Percentiles rank a stretch among this genome's conserved stretches.
phyloP scores from a whole-genome alignment of 1,140 invertebrate species.

The Ephestia elutella region DNA sequence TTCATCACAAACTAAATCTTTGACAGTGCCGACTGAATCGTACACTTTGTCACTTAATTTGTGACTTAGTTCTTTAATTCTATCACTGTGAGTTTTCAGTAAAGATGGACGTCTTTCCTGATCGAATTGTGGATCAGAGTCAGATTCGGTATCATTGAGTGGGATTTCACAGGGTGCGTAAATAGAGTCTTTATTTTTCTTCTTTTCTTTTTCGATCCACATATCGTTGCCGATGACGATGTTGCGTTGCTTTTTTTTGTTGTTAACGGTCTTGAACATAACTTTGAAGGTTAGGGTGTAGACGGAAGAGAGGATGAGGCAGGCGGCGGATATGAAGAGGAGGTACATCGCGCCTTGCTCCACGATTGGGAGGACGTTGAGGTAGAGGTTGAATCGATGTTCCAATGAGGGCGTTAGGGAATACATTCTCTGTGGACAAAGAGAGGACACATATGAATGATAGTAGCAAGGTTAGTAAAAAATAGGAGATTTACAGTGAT shows the following conservation, averaged over 20 bases:
- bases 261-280: slow-evolving; percentile 49
- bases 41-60: slow-evolving; percentile 51
- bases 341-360: slow-evolving; percentile 77
- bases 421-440: slow-evolving; percentile 79
- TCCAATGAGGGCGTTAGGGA: slow-evolving; percentile 77
- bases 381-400: slow-evolving; percentile 81
- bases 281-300: slow-evolving; percentile 59
- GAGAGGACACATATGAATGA: slow-evolving; percentile 17
- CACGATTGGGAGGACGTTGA: slow-evolving; percentile 79
- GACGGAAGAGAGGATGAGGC: slow-evolving; percentile 40
- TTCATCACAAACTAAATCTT: slow-evolving; percentile 42
- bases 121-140: slow-evolving; percentile 32
- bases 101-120: slow-evolving; percentile 29
- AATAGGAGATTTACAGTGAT: no score
- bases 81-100: slow-evolving; percentile 47
- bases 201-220: slow-evolving; percentile 40
- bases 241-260: slow-evolving; percentile 31
- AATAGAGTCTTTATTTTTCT: slow-evolving; percentile 30
- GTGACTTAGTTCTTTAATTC: slow-evolving; percentile 50
- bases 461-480: no score
- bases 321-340: slow-evolving; percentile 73
- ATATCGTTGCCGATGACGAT: slow-evolving; percentile 33
- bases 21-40: slow-evolving; percentile 45
- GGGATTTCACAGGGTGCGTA: slow-evolving; percentile 64
- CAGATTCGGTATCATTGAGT: slow-evolving; percentile 39